These are phyloP conservation scores for Myanophis thanlyinensis DNA, from an alignment of 2,113 vertebrate species.

Conservation along the genomic window DNA sequence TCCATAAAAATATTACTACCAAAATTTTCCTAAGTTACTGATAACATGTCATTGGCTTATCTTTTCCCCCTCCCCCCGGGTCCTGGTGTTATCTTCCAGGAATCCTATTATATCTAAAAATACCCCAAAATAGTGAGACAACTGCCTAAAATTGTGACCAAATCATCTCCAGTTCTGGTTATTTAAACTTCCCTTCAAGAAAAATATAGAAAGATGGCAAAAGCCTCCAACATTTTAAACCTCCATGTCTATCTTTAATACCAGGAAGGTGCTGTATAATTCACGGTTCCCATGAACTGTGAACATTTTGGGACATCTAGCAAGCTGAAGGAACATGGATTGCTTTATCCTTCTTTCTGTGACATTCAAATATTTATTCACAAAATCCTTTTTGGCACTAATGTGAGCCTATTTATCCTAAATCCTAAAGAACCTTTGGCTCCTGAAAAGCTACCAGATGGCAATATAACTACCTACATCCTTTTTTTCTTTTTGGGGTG, in stretches of 20 bases:
- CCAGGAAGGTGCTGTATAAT: neutral
- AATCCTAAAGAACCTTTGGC: neutral
- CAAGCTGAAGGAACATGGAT: neutral
- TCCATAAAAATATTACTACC: neutral
- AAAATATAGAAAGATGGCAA: neutral
- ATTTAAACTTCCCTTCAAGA: neutral
- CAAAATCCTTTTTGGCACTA: neutral
- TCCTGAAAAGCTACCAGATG: neutral
- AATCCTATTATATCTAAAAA: neutral
- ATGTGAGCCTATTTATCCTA: neutral
- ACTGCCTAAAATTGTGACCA: neutral
- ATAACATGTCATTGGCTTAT: neutral
- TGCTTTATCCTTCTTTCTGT: neutral
- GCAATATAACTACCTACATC: neutral
- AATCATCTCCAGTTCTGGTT: neutral
- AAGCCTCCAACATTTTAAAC: neutral
- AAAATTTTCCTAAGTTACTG: neutral
- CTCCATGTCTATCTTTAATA: neutral
- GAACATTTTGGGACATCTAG: neutral
- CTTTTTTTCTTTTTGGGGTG: neutral
- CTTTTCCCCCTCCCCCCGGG: no score
- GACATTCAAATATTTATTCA: neutral
- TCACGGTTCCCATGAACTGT: neutral
- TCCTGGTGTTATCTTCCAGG: neutral
- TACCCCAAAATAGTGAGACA: neutral